Evolutionary conservation across 1,140 invertebrate genomes (phyloP).

Genomic region (Eciton burchellii): DNA sequence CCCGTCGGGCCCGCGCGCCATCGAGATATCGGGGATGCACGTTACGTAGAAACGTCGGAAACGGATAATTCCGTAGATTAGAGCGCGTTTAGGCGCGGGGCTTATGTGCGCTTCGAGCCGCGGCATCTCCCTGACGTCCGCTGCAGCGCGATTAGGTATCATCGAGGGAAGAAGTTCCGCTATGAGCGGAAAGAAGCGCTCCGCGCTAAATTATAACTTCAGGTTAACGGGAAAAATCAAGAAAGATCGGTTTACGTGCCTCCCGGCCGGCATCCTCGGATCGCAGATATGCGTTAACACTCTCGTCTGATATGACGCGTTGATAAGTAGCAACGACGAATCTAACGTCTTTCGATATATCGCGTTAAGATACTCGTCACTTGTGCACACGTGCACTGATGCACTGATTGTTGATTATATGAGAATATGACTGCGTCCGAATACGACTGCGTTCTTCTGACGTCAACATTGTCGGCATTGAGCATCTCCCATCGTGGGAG

Average conservation of each 20-base stretch:
- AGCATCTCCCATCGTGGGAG: too few relatives aligned
- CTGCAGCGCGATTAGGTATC: conserved; percentile 56
- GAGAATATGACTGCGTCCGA: too few relatives aligned
- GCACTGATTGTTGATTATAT: too few relatives aligned
- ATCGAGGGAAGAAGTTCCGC: conserved; percentile 7
- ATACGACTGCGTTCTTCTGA: too few relatives aligned
- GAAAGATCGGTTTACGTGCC: not conserved
- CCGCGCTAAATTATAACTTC: conserved; percentile 10
- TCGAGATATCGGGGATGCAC: conserved; percentile 48
- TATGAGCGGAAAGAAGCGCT: not conserved
- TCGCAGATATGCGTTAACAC: not conserved
- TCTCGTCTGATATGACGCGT: too few relatives aligned
- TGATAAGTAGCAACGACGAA: too few relatives aligned
- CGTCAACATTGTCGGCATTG: too few relatives aligned
- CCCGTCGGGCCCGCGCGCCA: not conserved
- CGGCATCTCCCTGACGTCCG: conserved; percentile 48
- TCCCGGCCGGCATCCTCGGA: not conserved
- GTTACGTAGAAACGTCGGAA: conserved; percentile 45
- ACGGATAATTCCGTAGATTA: conserved; percentile 71
- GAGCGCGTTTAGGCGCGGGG: conserved; percentile 45
- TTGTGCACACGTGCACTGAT: too few relatives aligned
- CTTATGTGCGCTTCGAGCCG: conserved; percentile 65
- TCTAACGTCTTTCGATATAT: too few relatives aligned
- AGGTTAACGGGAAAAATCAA: conserved; percentile 1
- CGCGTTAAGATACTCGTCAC: too few relatives aligned